A percentile compares a stretch with the other conserved stretches of the same genome.
Conservation (phyloP, 2,113 vertebrate species). For the Carettochelys insculpta region DNA sequence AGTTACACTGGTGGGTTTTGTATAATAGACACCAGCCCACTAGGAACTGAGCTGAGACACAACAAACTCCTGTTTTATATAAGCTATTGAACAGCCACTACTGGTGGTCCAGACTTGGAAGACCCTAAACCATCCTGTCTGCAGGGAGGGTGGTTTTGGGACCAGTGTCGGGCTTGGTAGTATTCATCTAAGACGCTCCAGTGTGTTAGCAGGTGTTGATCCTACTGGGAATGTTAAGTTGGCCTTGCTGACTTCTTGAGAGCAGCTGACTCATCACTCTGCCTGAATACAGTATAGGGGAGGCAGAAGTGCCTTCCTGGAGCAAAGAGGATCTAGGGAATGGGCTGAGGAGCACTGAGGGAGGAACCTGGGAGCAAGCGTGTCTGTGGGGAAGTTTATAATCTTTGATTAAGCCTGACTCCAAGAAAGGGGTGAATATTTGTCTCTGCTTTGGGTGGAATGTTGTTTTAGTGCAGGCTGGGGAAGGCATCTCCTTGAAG, state of each 20-base stretch:
- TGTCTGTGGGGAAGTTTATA: neutral
- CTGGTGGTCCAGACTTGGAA: neutral
- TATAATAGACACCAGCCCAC: neutral
- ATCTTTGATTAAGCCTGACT: neutral
- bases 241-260: neutral
- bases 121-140: neutral
- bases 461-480: neutral
- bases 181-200: neutral
- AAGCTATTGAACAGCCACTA: neutral
- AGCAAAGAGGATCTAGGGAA: neutral
- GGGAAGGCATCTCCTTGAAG: neutral
- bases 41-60: neutral
- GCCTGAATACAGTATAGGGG: neutral
- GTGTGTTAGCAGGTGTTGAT: neutral
- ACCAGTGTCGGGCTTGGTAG: conserved; percentile 9
- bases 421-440: neutral
- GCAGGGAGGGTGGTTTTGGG: neutral
- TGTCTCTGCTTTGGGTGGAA: neutral
- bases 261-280: neutral
- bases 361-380: neutral
- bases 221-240: neutral
- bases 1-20: neutral
- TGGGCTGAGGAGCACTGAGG: neutral
- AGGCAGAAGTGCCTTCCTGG: neutral
- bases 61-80: neutral